phyloP scores from a whole-genome alignment of 2,797 vertebrate species.

The Crax fasciolata region DNA sequence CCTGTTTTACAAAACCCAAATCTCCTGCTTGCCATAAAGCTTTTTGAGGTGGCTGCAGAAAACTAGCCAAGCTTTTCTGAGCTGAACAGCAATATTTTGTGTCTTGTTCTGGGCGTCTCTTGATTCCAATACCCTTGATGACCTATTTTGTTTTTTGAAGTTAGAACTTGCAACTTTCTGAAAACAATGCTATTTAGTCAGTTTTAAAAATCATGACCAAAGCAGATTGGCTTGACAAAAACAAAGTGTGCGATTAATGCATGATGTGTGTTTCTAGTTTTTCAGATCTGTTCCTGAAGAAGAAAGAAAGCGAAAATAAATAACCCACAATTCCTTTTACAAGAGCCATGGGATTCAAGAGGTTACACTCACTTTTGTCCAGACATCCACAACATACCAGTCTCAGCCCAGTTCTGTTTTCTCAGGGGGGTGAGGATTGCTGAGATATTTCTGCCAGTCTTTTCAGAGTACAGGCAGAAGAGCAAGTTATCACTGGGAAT shows the following conservation, averaged over 20 bases:
- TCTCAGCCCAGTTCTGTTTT: background rate
- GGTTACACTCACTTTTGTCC: background rate
- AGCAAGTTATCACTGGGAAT: background rate
- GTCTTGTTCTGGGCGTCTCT: background rate
- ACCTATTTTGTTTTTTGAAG: background rate
- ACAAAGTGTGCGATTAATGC: background rate
- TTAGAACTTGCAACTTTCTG: background rate
- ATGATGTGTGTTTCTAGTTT: background rate
- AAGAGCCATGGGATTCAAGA: rapidly evolving
- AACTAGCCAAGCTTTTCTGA: background rate
- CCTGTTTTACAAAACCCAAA: background rate
- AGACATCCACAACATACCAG: background rate
- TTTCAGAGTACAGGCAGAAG: background rate
- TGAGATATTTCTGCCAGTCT: background rate
- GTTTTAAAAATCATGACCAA: background rate
- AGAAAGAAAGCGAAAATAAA: background rate
- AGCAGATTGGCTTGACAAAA: background rate
- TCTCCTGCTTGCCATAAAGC: background rate
- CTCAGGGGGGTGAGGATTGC: background rate
- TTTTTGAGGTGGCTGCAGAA: background rate
- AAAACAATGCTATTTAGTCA: background rate
- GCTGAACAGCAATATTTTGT: background rate
- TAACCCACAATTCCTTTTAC: background rate
- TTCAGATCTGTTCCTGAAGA: rapidly evolving
- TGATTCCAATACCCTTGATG: background rate